Evolutionary conservation across 2,797 vertebrate genomes (phyloP).

Genomic region (Pagetopsis macropterus): DNA sequence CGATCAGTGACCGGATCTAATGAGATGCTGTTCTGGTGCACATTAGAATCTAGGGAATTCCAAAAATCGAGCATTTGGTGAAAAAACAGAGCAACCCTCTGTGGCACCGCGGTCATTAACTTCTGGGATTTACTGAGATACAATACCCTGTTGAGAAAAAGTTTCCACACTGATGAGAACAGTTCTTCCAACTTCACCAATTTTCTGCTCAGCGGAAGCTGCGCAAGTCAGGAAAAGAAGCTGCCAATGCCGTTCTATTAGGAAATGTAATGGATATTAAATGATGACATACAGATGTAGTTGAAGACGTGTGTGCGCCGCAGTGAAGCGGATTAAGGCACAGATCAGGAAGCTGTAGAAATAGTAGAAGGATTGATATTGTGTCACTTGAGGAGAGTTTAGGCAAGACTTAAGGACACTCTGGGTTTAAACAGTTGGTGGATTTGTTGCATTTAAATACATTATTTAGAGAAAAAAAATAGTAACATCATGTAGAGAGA

Average conservation of each 20-base stretch:
- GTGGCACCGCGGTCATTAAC: constrained; percentile 81
- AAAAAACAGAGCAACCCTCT: constrained; percentile 79
- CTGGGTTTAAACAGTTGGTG: constrained; percentile 19
- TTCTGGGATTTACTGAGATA: constrained; percentile 78
- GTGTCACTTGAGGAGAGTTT: constrained; percentile 27
- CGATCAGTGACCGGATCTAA: constrained; percentile 79
- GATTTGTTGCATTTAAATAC: constrained; percentile 5
- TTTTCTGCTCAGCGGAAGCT: constrained; percentile 74
- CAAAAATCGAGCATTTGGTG: constrained; percentile 80
- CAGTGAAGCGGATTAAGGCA: constrained; percentile 43
- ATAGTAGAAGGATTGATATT: constrained; percentile 31
- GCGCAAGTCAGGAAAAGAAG: constrained; percentile 49
- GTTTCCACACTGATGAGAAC: constrained; percentile 76
- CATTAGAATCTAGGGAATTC: constrained; percentile 81
- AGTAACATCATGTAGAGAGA: constrained; percentile 13
- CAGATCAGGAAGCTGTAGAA: constrained; percentile 44
- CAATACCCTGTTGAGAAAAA: constrained; percentile 80
- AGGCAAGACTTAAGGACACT: background rate
- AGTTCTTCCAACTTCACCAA: constrained; percentile 74
- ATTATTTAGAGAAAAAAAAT: background rate
- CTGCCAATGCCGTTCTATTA: constrained; percentile 53
- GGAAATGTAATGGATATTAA: constrained; percentile 69
- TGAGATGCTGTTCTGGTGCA: constrained; percentile 80
- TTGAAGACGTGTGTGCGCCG: constrained; percentile 26
- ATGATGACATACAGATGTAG: constrained; percentile 72